A percentile compares a stretch with the other conserved stretches of the same genome.
These are phyloP conservation scores for Meghimatium bilineatum DNA, from an alignment of 2,888 invertebrate genomes.

Conservation along the genomic window DNA sequence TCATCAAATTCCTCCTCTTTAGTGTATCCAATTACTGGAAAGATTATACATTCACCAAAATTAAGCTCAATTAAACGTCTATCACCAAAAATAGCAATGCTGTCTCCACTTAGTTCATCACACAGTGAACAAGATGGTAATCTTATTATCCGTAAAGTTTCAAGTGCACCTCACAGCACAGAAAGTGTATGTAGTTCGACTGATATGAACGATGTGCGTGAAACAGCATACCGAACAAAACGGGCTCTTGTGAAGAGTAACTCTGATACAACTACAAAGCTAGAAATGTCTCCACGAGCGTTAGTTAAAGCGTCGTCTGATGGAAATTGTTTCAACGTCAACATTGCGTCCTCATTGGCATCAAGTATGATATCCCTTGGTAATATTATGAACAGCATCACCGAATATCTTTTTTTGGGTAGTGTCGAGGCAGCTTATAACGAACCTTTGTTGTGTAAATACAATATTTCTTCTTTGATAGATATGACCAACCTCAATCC, in stretches of 20 bases:
- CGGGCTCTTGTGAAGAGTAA: conserved; percentile 48
- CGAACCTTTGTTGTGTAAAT: conserved; percentile 77
- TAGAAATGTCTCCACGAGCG: neutral
- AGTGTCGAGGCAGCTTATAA: conserved; percentile 77
- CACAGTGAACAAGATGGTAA: neutral
- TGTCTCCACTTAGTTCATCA: neutral
- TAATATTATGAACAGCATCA: conserved; percentile 54
- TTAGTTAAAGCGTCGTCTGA: conserved; percentile 47
- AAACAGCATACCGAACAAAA: neutral
- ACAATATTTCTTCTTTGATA: conserved; percentile 77
- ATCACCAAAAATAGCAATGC: conserved; percentile 6
- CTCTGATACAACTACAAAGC: conserved; percentile 48
- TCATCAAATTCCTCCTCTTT: neutral
- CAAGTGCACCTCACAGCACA: conserved; percentile 9
- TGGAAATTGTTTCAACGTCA: conserved; percentile 29
- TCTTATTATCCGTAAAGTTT: neutral
- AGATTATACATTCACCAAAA: neutral
- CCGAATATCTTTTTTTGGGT: conserved; percentile 76
- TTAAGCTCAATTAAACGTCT: neutral
- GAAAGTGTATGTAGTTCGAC: neutral
- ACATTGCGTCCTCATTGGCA: neutral
- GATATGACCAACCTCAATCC: conserved; percentile 75
- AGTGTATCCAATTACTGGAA: neutral
- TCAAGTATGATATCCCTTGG: conserved; percentile 21
- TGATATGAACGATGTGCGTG: neutral